Percentiles rank a stretch among this genome's conserved stretches.
These are phyloP conservation scores for Numida meleagris DNA, from an alignment of 2,113 vertebrate species.

Conservation along the genomic window DNA sequence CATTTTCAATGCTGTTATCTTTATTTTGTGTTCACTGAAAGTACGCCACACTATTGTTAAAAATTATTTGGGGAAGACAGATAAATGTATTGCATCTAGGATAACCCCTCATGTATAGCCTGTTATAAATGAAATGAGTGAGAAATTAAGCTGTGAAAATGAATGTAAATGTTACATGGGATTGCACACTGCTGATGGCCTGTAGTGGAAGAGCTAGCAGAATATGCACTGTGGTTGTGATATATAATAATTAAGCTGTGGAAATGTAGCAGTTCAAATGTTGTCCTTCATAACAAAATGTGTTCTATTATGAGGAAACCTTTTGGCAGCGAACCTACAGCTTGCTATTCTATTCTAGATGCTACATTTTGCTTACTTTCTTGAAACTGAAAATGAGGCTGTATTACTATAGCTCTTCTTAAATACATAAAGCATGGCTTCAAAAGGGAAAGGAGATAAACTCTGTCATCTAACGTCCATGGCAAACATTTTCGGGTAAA, in stretches of 20 bases:
- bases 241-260: background rate
- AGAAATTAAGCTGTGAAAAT: constrained; percentile 31
- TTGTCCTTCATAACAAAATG: background rate
- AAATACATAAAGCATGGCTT: background rate
- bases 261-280: background rate
- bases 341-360: background rate
- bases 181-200: background rate
- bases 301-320: background rate
- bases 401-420: background rate
- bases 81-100: background rate
- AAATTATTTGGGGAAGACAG: background rate
- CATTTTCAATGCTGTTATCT: background rate
- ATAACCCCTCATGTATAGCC: background rate
- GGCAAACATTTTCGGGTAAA: background rate
- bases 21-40: background rate
- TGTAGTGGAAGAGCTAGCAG: constrained; percentile 29
- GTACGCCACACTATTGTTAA: background rate
- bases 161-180: background rate
- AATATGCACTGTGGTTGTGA: background rate
- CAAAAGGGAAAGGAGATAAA: background rate
- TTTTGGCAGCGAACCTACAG: background rate
- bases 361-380: fast-evolving
- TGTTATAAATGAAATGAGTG: constrained; percentile 1
- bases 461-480: background rate
- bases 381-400: background rate